Base-by-base conservation (phyloP, 2,888 invertebrate species). In the Micropterix aruncella region DNA sequence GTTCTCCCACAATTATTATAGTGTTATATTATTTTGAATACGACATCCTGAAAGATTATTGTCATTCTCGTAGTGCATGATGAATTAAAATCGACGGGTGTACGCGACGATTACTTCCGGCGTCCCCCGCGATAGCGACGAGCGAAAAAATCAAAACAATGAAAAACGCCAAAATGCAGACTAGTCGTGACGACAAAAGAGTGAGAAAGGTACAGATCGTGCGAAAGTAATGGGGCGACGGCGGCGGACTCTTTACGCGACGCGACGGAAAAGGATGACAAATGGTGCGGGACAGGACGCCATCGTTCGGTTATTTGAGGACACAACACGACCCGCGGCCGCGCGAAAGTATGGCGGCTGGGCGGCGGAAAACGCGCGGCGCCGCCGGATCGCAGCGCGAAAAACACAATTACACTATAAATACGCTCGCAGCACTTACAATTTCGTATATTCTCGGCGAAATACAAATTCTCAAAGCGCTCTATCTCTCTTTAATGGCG, bases 191-290 rank as follows among this genome's bases (percentile, higher is more conserved):
- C n/a, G 41, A 39, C 44, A 46, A 41, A 44, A 47, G 52, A 54
- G 65, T 65, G 67, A 65, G 45, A 47, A 45, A 45, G 46, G 40
- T 45, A 47, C 38, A 45, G 41, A 43, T 12, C 45, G 69, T 65
- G 70, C 56, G 70, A 70, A 68, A 64, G 69, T 59, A 70, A 69
- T 66, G 60, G 69, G 67, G 59, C 27, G 27, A 27, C 5, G 27
- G 27, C 27, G 27, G 7, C 27, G 27, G 12, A 27, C 27, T 12
- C 56, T 63, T 63, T 64, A 62, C 62, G 65, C 44, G 41, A 63
- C 65, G 65, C 63, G 70, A 63, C 65, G 69, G 70, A 70, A 70
- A 70, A 70, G 70, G 70, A 70, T 70, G 69, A 70, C 69, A 66
- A 65, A 63, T 63, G 58, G 62, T 58, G 64, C 59, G 63, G 65